These are phyloP conservation scores for Suncus etruscus DNA, from an alignment of 2,113 vertebrate species.

Conservation along the genomic window DNA sequence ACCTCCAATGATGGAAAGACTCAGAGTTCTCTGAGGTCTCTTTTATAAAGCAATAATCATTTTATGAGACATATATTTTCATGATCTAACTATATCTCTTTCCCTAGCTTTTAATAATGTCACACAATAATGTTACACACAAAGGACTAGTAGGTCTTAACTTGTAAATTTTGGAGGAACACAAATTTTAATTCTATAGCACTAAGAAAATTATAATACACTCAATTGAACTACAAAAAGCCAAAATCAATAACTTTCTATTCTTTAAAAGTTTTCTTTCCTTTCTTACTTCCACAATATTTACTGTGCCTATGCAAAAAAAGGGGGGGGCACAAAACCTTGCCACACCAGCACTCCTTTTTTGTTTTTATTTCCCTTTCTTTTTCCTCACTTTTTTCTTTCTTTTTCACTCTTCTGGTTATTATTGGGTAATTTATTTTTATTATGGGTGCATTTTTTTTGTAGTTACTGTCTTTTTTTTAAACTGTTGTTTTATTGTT, in stretches of 20 bases:
- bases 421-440: too few species aligned
- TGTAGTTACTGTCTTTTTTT: too few species aligned
- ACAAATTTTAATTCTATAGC: neutral
- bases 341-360: too few species aligned
- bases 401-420: too few species aligned
- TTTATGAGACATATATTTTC: neutral
- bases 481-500: too few species aligned
- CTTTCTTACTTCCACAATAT: too few species aligned
- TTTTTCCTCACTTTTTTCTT: too few species aligned
- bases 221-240: neutral
- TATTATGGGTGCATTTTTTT: too few species aligned
- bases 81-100: neutral
- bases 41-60: neutral
- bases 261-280: neutral
- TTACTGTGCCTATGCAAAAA: too few species aligned
- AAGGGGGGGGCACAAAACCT: too few species aligned
- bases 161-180: neutral
- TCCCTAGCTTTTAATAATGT: neutral
- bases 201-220: neutral
- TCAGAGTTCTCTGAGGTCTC: neutral
- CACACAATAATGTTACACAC: neutral
- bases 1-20: neutral
- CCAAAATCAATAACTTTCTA: neutral
- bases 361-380: too few species aligned
- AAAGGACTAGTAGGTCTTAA: neutral